Evolutionary conservation across 2,888 invertebrate species (phyloP).

Genomic region (Laothoe populi): DNA sequence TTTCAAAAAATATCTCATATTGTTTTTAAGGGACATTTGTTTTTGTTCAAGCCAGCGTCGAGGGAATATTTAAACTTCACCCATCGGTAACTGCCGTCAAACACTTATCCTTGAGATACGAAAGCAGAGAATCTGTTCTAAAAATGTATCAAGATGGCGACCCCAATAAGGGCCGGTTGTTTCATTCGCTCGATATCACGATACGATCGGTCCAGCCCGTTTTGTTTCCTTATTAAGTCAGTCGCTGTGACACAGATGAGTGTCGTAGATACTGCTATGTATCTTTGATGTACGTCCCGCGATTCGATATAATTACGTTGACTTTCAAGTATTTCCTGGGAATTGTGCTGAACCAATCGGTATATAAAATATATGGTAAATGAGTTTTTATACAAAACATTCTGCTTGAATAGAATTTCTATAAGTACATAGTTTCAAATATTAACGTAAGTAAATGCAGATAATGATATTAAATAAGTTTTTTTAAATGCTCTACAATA

Average conservation of each 20-base stretch:
- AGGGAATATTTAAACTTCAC: not conserved
- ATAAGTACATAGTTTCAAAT: too few relatives aligned
- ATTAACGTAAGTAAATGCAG: too few relatives aligned
- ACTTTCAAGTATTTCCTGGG: too few relatives aligned
- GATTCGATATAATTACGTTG: too few relatives aligned
- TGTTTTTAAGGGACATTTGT: not conserved
- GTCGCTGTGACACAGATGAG: slow-evolving; percentile 24
- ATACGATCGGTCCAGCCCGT: slow-evolving; percentile 41
- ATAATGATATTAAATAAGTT: too few relatives aligned
- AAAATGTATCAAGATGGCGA: slow-evolving; percentile 12
- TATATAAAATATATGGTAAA: too few relatives aligned
- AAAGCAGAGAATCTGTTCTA: slow-evolving; percentile 1
- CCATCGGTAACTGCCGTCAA: not conserved
- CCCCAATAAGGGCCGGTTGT: slow-evolving; percentile 22
- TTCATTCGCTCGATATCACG: slow-evolving; percentile 39
- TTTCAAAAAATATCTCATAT: not conserved
- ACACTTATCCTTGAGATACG: not conserved
- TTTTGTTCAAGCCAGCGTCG: not conserved
- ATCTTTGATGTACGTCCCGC: too few relatives aligned
- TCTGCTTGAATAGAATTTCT: too few relatives aligned
- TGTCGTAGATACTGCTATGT: slow-evolving; percentile 17
- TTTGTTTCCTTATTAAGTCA: slow-evolving; percentile 45
- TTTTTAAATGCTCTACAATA: too few relatives aligned
- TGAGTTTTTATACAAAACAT: too few relatives aligned
- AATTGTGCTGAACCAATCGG: too few relatives aligned